A percentile compares a stretch with the other conserved stretches of the same genome.
phyloP scores from a whole-genome alignment of 2,888 invertebrate species.

The Himalopsyche japonica region DNA sequence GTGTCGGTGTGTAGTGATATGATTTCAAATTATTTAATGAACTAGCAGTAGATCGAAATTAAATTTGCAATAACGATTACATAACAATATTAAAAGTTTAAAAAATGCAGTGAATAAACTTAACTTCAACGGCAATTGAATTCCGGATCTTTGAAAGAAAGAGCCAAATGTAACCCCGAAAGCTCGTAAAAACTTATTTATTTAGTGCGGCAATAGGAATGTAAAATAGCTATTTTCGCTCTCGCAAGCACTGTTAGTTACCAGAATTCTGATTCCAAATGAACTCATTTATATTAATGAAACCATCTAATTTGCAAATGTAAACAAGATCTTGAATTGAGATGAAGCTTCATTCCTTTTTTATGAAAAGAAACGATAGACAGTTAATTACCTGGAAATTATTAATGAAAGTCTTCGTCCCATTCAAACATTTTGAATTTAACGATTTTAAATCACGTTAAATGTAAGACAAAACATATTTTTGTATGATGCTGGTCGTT shows the following conservation, averaged over 20 bases:
- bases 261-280: background rate
- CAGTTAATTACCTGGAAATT: background rate
- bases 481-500: no score
- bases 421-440: background rate
- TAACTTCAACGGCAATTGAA: background rate
- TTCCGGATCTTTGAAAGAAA: background rate
- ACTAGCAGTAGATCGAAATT: no score
- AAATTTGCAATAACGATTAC: no score
- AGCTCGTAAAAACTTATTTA: background rate
- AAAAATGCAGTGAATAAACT: background rate
- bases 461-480: no score
- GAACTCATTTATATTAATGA: background rate
- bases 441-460: no score
- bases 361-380: background rate
- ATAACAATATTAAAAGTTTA: no score
- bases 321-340: background rate
- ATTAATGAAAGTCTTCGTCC: background rate
- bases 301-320: background rate
- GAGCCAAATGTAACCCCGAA: background rate
- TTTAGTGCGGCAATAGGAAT: background rate
- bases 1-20: no score
- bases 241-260: background rate
- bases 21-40: no score
- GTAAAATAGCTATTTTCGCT: background rate
- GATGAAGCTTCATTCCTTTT: background rate